Evolutionary conservation across 2,888 invertebrate species (phyloP).

Genomic region (Chalcis sispes): DNA sequence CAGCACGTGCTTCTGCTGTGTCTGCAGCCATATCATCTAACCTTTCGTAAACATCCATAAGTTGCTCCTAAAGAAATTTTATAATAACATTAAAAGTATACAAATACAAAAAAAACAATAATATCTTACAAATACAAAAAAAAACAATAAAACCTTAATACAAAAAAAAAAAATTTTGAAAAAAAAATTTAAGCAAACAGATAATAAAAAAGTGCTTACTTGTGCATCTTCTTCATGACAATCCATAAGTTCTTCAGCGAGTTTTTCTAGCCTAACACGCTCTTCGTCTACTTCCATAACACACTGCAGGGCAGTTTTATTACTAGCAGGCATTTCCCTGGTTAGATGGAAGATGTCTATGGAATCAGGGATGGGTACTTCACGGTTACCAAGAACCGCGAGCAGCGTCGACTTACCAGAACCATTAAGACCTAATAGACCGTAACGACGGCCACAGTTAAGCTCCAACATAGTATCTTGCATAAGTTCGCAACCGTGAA

Average conservation of each 20-base stretch:
- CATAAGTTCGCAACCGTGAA: constrained; percentile 97
- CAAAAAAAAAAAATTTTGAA: no score
- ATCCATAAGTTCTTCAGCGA: constrained; percentile 92
- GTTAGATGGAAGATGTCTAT: constrained; percentile 98
- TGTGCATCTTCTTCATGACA: constrained; percentile 88
- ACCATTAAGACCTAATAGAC: constrained; percentile 97
- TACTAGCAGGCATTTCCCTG: constrained; percentile 98
- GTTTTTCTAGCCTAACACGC: constrained; percentile 90
- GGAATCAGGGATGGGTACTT: constrained; percentile 96
- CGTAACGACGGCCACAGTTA: constrained; percentile 98
- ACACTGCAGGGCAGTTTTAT: constrained; percentile 95
- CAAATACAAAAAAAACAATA: background rate
- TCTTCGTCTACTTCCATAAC: constrained; percentile 99
- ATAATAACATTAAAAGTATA: background rate
- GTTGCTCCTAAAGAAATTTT: constrained; percentile 85
- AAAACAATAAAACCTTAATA: background rate
- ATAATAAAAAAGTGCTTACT: constrained; percentile 57
- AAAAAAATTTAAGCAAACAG: no score
- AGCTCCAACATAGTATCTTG: constrained; percentile 97
- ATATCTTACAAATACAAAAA: background rate
- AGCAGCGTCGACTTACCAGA: constrained; percentile 98
- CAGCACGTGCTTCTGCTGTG: constrained; percentile 95
- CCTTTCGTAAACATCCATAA: constrained; percentile 98
- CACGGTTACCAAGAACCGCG: constrained; percentile 92
- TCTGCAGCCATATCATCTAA: constrained; percentile 98